phyloP scores from a whole-genome alignment of 2,888 invertebrate genomes.

The Timema podura region DNA sequence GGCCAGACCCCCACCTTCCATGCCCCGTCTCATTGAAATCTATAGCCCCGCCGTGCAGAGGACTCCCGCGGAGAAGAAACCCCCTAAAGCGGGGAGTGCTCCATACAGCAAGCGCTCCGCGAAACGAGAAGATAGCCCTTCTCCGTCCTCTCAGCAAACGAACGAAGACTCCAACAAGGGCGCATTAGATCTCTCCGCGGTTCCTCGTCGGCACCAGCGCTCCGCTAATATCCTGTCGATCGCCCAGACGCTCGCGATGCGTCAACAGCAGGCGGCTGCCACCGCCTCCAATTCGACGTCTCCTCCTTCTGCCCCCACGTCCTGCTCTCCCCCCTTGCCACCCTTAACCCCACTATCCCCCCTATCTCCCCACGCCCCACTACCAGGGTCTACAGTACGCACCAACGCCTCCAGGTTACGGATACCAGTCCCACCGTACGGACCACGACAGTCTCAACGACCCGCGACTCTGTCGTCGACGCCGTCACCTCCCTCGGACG shows the following conservation, averaged over 20 bases:
- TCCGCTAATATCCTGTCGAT: constrained; percentile 15
- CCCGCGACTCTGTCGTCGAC: constrained; percentile 18
- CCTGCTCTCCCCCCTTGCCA: constrained; percentile 11
- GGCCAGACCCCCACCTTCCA: neutral
- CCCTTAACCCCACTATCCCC: constrained; percentile 6
- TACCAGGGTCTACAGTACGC: too few species aligned
- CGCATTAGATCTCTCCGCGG: constrained; percentile 25
- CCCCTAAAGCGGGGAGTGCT: neutral
- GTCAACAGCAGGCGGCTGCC: constrained; percentile 16
- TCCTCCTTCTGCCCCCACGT: constrained; percentile 19
- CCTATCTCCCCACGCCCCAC: neutral
- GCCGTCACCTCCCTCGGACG: constrained; percentile 17
- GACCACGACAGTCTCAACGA: neutral
- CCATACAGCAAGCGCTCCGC: neutral
- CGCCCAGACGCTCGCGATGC: constrained; percentile 17
- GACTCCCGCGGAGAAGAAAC: neutral
- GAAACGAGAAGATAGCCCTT: neutral
- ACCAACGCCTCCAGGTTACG: too few species aligned
- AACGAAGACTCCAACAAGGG: constrained; percentile 6
- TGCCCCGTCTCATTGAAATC: constrained; percentile 19
- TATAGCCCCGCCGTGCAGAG: neutral
- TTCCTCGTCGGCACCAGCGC: constrained; percentile 12
- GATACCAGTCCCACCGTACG: too few species aligned
- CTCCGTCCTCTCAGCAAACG: neutral
- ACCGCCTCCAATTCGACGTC: constrained; percentile 18